Conservation (phyloP, 2,888 invertebrate genomes). For the Baccha elongata region DNA sequence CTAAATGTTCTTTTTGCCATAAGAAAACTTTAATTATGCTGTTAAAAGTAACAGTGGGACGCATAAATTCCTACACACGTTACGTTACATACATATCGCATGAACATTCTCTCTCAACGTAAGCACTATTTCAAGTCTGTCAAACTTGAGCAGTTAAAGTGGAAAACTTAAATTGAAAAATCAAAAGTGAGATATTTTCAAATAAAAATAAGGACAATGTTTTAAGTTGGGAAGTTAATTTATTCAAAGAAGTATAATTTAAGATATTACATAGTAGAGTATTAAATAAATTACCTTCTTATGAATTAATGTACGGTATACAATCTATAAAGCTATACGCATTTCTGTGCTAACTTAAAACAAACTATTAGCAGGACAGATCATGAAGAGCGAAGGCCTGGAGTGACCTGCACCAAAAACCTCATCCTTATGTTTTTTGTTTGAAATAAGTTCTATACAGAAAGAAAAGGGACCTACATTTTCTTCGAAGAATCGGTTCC, state of each 20-base stretch:
- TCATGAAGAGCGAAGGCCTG: too few species aligned
- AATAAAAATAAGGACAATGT: conserved; percentile 3
- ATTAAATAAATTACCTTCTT: background rate
- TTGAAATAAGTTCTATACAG: too few species aligned
- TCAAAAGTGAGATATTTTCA: conserved; percentile 11
- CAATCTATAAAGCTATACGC: too few species aligned
- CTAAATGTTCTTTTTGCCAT: conserved; percentile 4
- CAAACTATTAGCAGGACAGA: too few species aligned
- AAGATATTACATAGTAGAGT: background rate
- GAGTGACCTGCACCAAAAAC: too few species aligned
- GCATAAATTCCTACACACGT: conserved; percentile 6
- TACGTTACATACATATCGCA: conserved; percentile 30
- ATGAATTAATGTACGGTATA: too few species aligned
- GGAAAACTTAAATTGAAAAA: conserved; percentile 47
- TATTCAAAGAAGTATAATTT: conserved; percentile 11
- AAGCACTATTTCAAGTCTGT: conserved; percentile 39
- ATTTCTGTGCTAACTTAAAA: too few species aligned
- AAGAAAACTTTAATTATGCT: conserved; percentile 33
- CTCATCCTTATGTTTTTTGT: too few species aligned
- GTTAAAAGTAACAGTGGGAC: conserved; percentile 26
- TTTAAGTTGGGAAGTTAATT: conserved; percentile 10
- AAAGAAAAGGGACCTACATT: too few species aligned
- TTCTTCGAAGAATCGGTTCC: too few species aligned
- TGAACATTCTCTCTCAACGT: background rate
- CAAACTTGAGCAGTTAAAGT: conserved; percentile 39